These are phyloP conservation scores for Hystrix cristata DNA, from an alignment of 2,113 vertebrate genomes.

Conservation along the genomic window DNA sequence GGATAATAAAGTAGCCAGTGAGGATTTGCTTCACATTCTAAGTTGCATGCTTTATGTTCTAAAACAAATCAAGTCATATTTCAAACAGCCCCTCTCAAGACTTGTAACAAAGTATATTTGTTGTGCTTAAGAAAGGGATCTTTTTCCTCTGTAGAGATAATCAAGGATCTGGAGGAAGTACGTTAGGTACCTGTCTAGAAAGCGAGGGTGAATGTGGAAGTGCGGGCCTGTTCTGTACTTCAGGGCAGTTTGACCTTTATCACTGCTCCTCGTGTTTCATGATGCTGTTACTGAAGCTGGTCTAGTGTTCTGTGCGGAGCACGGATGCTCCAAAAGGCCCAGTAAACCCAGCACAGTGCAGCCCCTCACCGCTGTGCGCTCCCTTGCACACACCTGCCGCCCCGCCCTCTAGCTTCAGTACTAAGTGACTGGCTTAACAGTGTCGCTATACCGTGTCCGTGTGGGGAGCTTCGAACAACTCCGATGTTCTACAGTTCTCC, in stretches of 20 bases:
- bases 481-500: not conserved
- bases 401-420: not conserved
- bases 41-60: not conserved
- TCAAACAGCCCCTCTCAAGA: not conserved
- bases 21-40: conserved; percentile 36
- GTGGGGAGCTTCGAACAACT: not conserved
- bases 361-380: not conserved
- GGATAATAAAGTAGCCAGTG: conserved; percentile 38
- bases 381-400: not conserved
- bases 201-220: not conserved
- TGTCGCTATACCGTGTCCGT: not conserved
- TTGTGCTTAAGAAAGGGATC: not conserved
- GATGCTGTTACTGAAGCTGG: not conserved
- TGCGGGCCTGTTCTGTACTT: not conserved
- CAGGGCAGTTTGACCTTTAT: not conserved
- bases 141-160: conserved; percentile 15
- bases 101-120: not conserved
- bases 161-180: not conserved
- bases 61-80: conserved; percentile 40
- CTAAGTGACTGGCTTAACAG: not conserved
- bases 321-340: not conserved
- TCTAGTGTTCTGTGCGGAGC: not conserved
- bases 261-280: not conserved
- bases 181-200: not conserved
- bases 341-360: not conserved